Evolutionary conservation across 1,140 invertebrate genomes (phyloP).

Genomic region (Diachasmimorpha longicaudata): DNA sequence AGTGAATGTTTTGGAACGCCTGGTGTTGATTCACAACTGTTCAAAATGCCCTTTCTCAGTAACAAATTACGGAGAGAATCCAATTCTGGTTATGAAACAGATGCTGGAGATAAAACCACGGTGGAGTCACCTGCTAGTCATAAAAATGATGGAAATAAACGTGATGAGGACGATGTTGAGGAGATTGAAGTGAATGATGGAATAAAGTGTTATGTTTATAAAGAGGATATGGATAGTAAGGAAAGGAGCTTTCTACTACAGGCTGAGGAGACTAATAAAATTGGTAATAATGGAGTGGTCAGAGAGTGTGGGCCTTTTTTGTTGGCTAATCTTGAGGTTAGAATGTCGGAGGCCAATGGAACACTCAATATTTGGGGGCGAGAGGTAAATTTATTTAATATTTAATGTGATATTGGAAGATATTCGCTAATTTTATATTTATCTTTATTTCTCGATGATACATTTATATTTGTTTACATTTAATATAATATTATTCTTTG

Average conservation of each 20-base stretch:
- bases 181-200: slow-evolving; percentile 34
- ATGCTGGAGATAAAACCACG: slow-evolving; percentile 22
- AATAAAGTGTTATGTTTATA: slow-evolving; percentile 54
- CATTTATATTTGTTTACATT: neutral
- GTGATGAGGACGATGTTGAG: neutral
- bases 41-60: slow-evolving; percentile 46
- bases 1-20: slow-evolving; percentile 37
- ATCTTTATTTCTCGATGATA: neutral
- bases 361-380: slow-evolving; percentile 60
- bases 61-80: slow-evolving; percentile 28
- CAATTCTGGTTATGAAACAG: slow-evolving; percentile 29
- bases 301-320: slow-evolving; percentile 57
- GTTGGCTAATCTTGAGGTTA: slow-evolving; percentile 57
- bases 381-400: slow-evolving; percentile 41
- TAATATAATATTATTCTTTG: too few species aligned
- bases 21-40: slow-evolving; percentile 33
- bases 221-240: slow-evolving; percentile 48
- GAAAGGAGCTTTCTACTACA: slow-evolving; percentile 57
- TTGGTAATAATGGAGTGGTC: slow-evolving; percentile 32
- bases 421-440: neutral
- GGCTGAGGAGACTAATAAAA: slow-evolving; percentile 42
- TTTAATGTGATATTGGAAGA: neutral
- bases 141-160: slow-evolving; percentile 27
- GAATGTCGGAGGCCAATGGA: slow-evolving; percentile 58
- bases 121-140: slow-evolving; percentile 8